Evolutionary conservation across 2,797 vertebrate species (phyloP).

Genomic region (Alfaro cultratus): DNA sequence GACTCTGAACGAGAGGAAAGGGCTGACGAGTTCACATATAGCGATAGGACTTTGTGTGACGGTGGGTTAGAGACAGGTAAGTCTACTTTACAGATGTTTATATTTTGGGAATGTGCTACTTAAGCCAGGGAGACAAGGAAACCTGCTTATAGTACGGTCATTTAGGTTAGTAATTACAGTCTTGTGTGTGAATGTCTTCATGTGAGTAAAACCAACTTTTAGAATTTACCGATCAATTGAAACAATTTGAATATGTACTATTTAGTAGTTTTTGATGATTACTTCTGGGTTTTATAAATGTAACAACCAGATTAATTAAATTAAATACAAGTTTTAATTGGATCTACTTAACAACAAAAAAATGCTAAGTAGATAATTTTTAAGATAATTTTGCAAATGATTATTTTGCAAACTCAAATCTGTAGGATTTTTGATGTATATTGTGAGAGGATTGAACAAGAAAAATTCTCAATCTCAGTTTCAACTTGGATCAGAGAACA

Average conservation of each 20-base stretch:
- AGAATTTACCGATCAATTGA: background rate
- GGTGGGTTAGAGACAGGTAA: background rate
- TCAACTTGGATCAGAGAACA: background rate
- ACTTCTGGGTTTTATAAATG: background rate
- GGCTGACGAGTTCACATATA: constrained; percentile 62
- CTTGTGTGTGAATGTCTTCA: background rate
- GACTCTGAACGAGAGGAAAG: constrained; percentile 76
- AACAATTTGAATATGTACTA: background rate
- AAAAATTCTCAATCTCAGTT: background rate
- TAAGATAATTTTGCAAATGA: background rate
- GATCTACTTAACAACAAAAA: background rate
- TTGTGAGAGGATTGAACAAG: background rate
- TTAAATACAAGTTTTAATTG: background rate
- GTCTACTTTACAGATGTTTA: background rate
- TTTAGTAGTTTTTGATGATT: background rate
- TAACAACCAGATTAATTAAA: background rate
- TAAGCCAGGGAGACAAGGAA: background rate
- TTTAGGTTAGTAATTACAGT: background rate
- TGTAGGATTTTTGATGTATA: background rate
- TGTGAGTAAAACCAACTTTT: background rate
- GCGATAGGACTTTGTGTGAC: constrained; percentile 10
- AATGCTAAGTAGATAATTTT: background rate
- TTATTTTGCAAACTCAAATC: background rate
- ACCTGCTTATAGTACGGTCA: background rate
- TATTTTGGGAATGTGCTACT: constrained; percentile 6